A percentile compares a stretch with the other conserved stretches of the same genome.
phyloP scores from a whole-genome alignment of 2,113 vertebrate genomes.

The Loxodonta africana region DNA sequence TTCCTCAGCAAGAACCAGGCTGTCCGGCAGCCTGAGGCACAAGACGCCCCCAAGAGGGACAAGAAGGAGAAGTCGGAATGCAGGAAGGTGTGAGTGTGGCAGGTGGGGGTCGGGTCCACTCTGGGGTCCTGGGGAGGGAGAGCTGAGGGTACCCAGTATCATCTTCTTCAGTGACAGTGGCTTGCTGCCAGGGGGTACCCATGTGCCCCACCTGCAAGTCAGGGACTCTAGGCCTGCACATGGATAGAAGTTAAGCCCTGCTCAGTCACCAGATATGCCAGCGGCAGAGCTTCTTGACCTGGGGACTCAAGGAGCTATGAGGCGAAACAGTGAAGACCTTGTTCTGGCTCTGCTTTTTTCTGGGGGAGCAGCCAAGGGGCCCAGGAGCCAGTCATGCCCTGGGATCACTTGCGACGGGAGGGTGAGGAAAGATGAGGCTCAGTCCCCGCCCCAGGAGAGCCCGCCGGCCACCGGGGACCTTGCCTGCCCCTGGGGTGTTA shows the following conservation, averaged over 20 bases:
- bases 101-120: too few relatives aligned
- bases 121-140: neutral
- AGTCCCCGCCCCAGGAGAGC: too few relatives aligned
- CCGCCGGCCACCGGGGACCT: neutral
- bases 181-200: neutral
- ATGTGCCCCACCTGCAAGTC: rapidly evolving
- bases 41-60: constrained; percentile 72
- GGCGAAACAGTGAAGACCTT: neutral
- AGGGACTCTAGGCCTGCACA: neutral
- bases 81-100: constrained; percentile 92
- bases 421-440: neutral
- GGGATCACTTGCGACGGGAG: neutral
- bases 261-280: neutral
- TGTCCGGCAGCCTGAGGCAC: constrained; percentile 91
- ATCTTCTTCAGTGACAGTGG: neutral
- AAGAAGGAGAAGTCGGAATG: constrained; percentile 89
- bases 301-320: neutral
- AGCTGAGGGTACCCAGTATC: neutral
- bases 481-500: neutral
- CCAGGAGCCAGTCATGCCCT: neutral
- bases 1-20: constrained; percentile 94
- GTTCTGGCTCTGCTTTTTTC: neutral
- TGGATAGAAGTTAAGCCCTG: neutral
- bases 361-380: neutral
- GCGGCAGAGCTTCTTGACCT: neutral